Percentiles rank a stretch among this genome's conserved stretches.
Evolutionary conservation across 2,113 vertebrate genomes (phyloP).

Genomic region (Syngnathus floridae): DNA sequence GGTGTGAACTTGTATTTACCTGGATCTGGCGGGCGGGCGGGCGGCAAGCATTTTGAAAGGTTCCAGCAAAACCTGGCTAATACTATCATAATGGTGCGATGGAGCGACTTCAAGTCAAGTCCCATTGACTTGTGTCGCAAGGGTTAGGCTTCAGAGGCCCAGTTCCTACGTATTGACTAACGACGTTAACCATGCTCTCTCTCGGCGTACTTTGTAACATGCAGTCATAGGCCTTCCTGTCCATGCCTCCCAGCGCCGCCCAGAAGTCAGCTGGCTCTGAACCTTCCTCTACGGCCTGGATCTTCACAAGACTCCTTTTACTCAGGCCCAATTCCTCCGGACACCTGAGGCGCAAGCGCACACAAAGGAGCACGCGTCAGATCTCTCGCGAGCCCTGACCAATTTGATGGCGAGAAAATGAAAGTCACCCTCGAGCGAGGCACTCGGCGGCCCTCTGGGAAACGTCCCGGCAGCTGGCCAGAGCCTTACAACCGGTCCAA

Average conservation of each 20-base stretch:
- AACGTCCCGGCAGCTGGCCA: constrained; percentile 58
- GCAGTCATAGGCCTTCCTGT: constrained; percentile 75
- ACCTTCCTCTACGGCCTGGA: constrained; percentile 68
- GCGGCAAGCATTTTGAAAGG: not conserved
- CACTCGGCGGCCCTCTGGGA: constrained; percentile 56
- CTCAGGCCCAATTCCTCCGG: constrained; percentile 66
- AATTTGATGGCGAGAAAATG: not conserved
- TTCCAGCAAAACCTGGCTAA: not conserved
- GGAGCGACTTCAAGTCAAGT: not conserved
- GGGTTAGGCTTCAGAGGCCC: too few relatives aligned
- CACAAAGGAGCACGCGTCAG: constrained; percentile 6
- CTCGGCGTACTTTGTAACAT: constrained; percentile 71
- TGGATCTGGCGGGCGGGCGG: constrained; percentile 56
- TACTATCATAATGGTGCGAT: not conserved
- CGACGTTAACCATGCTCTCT: too few relatives aligned
- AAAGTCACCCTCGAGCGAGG: constrained; percentile 64
- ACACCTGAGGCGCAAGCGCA: constrained; percentile 49
- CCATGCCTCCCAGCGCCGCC: constrained; percentile 64
- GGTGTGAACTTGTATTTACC: constrained; percentile 74
- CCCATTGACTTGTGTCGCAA: too few relatives aligned
- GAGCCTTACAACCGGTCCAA: constrained; percentile 73
- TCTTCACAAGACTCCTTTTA: constrained; percentile 35
- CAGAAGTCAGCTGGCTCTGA: constrained; percentile 72
- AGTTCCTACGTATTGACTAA: too few relatives aligned
- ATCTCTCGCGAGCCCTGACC: not conserved